Base-by-base conservation (phyloP, 2,888 invertebrate genomes). In the Cataglyphis altisquamis region DNA sequence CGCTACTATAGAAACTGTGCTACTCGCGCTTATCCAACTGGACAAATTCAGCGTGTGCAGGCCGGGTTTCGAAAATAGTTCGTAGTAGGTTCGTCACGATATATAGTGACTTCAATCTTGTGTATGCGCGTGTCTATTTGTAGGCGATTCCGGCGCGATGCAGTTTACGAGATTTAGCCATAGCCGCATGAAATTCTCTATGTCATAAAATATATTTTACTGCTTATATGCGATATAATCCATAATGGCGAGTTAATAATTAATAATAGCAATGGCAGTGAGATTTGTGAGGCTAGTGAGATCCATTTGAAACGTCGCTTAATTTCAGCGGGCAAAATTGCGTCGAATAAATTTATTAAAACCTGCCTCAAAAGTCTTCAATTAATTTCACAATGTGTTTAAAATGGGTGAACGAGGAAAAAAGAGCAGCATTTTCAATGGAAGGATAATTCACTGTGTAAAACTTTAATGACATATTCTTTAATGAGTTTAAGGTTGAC, bases 11-110 rank as follows among this genome's bases (percentile, higher is more conserved):
- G 74, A 85, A 83, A 75, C 70, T 80, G 70, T 64, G 48, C 81
- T 67, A 66, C 60, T 77, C 85, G 67, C 83, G 67, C 75, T 64
- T 81, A 75, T 68, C 81, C 84, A 86, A 91, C 91, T 90, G 91
- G 90, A 91, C 89, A 88, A 89, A 87, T 84, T 89, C 87, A 89
- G 73, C 85, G 86, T 83, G 87, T 85, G 67, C 67, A 66, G 90
- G 87, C 86, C 87, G 88, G 89, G 88, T 89, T 89, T 92, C 92
- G 89, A 92, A 92, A 92, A 92, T 92, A 92, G 92, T 92, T 87
- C 80, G 81, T 74, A 72, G 84, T 80, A 60, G 66, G 62, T 85
- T 89, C 85, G 57, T 84, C 25, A 89, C 84, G 86, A 68, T 68
- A 87, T 86, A 86, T 84, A 84, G 81, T 81, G 66, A 83, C 84